Evolutionary conservation across 1,140 invertebrate genomes (phyloP), one percentile per base, ranked within the genome.

Genomic region (Caenorhabditis remanei): DNA sequence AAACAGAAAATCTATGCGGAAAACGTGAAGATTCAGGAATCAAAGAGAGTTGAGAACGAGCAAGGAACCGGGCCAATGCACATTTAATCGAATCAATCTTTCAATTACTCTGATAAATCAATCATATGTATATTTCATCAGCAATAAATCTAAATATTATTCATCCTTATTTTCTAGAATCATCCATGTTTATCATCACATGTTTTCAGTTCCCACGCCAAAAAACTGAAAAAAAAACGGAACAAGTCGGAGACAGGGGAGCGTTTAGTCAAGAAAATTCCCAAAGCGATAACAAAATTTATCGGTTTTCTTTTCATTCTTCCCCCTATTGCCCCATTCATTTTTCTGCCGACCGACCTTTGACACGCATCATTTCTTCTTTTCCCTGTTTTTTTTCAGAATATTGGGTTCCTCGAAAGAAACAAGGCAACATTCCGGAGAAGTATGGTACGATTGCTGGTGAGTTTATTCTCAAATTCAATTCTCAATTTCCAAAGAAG

Each of bases 241-340:
- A 63, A 71, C 65, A 46, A 71, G 65, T 7, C n/a, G 65, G 65
- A 9, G 65, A 71, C 40, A 46, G 21, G 21, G 40, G 71, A 48
- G n/a, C 43, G 71, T 41, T 50, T 53, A 50, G 32, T 79, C 46
- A 79, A 21, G 16, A 79, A 79, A 50, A 79, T 79, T 79, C 65
- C 46, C 71, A 16, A 79, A 79, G 71, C 71, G 71, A 79, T 79
- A 50, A 79, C 43, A 79, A 50, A 50, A 79, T 79, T 48, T 79
- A 79, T 79, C 71, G 71, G 43, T 79, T 79, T 53, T 50, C n/a
- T 53, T 53, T 13, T 11, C 40, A 53, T 53, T 50, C n/a, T 53
- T 53, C 9, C 21, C 40, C 11, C 8, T 48, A 13, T 40, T 40
- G 6, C 8, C 21, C 46, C 3, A 79, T 48, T 79, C 71, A 79